Base-by-base conservation (phyloP, 2,888 invertebrate species). In the Polyommatus iphigenia region DNA sequence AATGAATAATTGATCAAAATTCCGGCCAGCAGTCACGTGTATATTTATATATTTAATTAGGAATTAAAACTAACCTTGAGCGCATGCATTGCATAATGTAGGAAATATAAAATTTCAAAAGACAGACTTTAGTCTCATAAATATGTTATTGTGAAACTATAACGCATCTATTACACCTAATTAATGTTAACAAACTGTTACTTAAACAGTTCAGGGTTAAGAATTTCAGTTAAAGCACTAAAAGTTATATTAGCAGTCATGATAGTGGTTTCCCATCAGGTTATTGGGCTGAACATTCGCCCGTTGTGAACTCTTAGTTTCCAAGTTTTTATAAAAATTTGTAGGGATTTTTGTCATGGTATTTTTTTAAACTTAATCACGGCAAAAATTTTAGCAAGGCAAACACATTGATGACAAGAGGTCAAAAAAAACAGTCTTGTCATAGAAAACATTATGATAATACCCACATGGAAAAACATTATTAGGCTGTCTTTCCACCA, bases 31-130 rank as follows among this genome's bases (percentile, higher is more conserved):
- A 15, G 29, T 32, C 29, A 67, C 2, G 67, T 67, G 29, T 67
- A 32, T 67, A 32, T 67, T 67, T 67, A 29, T 67, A 67, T 29
- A 86, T 84, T 71, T 76, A 75, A 67, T 24, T 13, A 67, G 75
- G 67, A 75, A 77, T 50, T 77, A 77, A 75, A 24, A 15, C 15
- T 18, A 32, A 67, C 67, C 67, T 67, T 67, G 67, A 29, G 67
- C 67, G 5, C n/a, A n/a, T n/a, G n/a, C n/a, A n/a, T n/a, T 62
- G 62, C 62, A n/a, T n/a, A 67, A 67, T 67, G 67, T 67, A 67
- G 67, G 67, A 67, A 67, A 67, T 67, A 67, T 67, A 67, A 67
- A 67, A 67, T 67, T 67, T 32, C 67, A 67, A 67, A 67, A 67
- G 29, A 67, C 67, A 62, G 20, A 67, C 32, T 32, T 18, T 32